Evolutionary conservation across 2,888 invertebrate genomes (phyloP), one percentile per base, ranked within the genome.

Genomic region (Callyntrura guangdongensis): DNA sequence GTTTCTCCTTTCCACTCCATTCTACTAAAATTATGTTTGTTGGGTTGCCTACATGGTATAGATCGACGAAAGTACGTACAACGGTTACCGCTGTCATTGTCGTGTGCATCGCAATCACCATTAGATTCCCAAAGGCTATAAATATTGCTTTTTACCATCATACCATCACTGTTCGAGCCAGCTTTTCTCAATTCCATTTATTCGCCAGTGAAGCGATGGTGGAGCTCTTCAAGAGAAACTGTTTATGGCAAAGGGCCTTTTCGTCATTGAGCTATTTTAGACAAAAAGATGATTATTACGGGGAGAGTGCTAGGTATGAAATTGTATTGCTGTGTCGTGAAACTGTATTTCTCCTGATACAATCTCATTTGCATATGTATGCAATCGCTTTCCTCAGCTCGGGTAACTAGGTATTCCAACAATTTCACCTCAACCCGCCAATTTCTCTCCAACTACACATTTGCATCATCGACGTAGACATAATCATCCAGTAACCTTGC

Each of bases 91-190:
- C 53, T 83, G 83, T 83, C 89, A 82, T 89, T 89, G 59, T 87
- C 79, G 72, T 83, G 59, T 89, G 89, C 72, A 89, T 89, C 64
- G 72, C 82, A 89, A 82, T 89, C 82, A 74, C 83, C 89, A 89
- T 89, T 89, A 83, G 81, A 81, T 81, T 81, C 36, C 59, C 61
- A 81, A 81, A 14, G 61, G 36, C 81, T 17, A 81, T 81, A 81
- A 81, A 82, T 86, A 86, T 86, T 77, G n/a, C 69, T 36, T 59
- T 47, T 47, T 64, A 53, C 86, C 25, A 56, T n/a, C 47, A 56
- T 74, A 20, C 56, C 36, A 59, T 86, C 86, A 61, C 25, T 36
- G 11, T 20, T 25, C 36, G 25, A 79, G 9, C 56, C 53, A 53
- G 56, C 81, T 81, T 45, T 81, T 0, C 25, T 59, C 45, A 6